These are phyloP conservation scores for Chlorodrepanis virens DNA, from an alignment of 2,113 vertebrate genomes.

Conservation along the genomic window DNA sequence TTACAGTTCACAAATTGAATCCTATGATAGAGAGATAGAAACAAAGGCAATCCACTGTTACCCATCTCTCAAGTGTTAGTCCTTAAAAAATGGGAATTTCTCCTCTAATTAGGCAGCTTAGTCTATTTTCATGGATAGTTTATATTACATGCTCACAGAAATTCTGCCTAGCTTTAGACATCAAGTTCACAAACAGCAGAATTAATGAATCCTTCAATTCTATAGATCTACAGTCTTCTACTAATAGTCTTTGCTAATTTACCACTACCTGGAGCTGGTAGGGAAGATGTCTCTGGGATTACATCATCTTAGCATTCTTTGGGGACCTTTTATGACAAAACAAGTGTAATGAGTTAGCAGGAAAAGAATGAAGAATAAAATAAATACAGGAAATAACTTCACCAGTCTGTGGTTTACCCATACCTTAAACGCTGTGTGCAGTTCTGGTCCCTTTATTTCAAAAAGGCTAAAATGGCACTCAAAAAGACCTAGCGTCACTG, in stretches of 20 bases:
- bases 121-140: not conserved
- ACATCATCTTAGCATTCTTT: not conserved
- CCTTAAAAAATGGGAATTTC: not conserved
- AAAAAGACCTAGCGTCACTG: not conserved
- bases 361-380: not conserved
- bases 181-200: not conserved
- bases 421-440: not conserved
- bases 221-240: not conserved
- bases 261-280: not conserved
- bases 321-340: not conserved
- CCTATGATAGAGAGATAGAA: not conserved
- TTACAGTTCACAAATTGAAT: not conserved
- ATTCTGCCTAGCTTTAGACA: not conserved
- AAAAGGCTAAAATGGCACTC: not conserved
- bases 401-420: not conserved
- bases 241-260: not conserved
- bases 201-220: not conserved
- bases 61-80: not conserved
- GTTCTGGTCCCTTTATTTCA: not conserved
- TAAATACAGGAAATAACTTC: not conserved
- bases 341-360: not conserved
- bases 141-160: not conserved
- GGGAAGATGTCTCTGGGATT: not conserved
- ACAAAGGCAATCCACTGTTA: not conserved
- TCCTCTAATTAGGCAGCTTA: not conserved